Conservation (phyloP, 2,797 vertebrate species). For the Cynopterus sphinx region DNA sequence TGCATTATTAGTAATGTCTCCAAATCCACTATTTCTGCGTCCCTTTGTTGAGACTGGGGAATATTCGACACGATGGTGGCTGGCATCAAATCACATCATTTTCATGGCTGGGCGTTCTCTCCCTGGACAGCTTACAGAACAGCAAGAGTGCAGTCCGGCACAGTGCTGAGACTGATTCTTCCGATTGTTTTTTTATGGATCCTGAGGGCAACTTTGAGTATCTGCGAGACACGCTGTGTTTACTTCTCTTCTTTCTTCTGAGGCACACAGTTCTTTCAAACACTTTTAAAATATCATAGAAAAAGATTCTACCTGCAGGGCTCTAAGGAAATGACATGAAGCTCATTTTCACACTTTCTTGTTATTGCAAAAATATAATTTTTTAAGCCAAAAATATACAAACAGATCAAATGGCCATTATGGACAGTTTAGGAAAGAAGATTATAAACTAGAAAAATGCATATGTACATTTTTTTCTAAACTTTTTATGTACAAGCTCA, state of each 20-base stretch:
- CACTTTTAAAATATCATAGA: background rate
- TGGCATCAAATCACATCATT: background rate
- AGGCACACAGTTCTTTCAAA: background rate
- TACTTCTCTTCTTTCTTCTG: background rate
- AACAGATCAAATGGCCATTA: background rate
- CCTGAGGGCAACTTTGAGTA: background rate
- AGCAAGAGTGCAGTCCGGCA: background rate
- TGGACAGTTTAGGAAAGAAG: background rate
- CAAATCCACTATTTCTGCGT: background rate
- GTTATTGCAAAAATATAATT: background rate
- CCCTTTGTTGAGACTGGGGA: background rate
- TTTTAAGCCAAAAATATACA: background rate
- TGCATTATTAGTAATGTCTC: background rate
- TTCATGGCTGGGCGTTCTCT: background rate
- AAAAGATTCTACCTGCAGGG: background rate
- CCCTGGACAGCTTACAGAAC: background rate
- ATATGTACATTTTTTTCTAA: background rate
- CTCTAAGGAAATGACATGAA: background rate
- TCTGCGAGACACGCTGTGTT: background rate
- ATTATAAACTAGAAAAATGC: background rate
- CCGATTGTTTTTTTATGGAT: background rate
- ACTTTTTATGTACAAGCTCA: background rate
- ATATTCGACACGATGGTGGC: background rate
- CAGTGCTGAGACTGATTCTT: fast-evolving
- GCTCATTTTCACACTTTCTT: background rate